Percentiles rank a stretch among this genome's conserved stretches.
These are phyloP conservation scores for Microplitis demolitor DNA, from an alignment of 1,140 invertebrate genomes.

Conservation along the genomic window DNA sequence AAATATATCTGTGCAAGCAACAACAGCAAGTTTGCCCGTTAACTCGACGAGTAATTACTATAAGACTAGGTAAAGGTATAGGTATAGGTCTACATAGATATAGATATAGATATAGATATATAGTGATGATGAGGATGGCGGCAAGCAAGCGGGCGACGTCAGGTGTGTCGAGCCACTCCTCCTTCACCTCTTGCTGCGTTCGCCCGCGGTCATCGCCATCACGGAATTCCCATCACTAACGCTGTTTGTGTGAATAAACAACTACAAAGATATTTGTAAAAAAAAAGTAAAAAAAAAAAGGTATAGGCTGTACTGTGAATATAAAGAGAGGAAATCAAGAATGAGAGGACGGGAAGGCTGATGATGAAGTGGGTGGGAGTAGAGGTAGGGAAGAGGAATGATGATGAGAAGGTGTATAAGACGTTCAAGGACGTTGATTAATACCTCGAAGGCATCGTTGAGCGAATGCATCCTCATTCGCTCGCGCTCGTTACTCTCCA, in stretches of 20 bases:
- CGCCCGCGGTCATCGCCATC: slow-evolving; percentile 6
- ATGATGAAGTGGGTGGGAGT: background rate
- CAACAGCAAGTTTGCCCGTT: slow-evolving; percentile 12
- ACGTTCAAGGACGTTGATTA: slow-evolving; percentile 20
- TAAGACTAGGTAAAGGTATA: background rate
- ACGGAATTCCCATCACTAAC: slow-evolving; percentile 6
- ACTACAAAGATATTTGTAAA: no score
- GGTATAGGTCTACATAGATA: no score
- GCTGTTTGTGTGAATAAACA: background rate
- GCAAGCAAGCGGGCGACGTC: slow-evolving; percentile 7
- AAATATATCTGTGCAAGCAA: background rate
- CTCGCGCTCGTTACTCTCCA: slow-evolving; percentile 87
- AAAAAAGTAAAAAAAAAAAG: background rate
- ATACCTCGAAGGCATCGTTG: slow-evolving; percentile 85
- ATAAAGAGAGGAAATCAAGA: background rate
- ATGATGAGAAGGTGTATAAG: background rate
- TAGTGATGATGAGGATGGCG: no score
- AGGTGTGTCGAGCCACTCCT: slow-evolving; percentile 25
- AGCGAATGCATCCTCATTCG: slow-evolving; percentile 87
- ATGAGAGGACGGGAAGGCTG: background rate
- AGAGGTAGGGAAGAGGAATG: background rate
- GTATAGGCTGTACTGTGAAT: background rate
- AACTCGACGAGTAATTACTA: slow-evolving; percentile 17
- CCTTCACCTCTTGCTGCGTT: slow-evolving; percentile 10
- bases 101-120: no score